phyloP scores from a whole-genome alignment of 2,797 vertebrate species.

The Hemibagrus guttatus region DNA sequence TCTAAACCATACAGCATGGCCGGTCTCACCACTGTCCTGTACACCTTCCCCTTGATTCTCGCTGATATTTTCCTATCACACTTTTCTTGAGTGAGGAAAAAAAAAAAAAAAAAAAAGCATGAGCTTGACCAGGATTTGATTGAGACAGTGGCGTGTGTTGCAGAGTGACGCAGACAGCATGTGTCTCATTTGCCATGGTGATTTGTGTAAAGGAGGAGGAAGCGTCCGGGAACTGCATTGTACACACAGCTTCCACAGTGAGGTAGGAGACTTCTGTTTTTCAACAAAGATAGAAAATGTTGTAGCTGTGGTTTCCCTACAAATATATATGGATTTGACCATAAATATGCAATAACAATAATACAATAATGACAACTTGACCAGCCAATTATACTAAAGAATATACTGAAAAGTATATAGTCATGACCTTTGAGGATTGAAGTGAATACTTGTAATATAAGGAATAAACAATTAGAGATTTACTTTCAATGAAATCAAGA shows the following conservation, averaged over 20 bases:
- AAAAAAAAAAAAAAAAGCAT: not conserved
- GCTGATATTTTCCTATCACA: no score
- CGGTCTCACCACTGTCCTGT: no score
- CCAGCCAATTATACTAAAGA: not conserved
- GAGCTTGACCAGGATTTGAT: not conserved
- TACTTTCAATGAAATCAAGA: not conserved
- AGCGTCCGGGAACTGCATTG: slow-evolving; percentile 70
- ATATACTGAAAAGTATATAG: not conserved
- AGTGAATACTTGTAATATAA: not conserved
- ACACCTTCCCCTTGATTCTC: no score
- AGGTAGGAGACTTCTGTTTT: slow-evolving; percentile 39
- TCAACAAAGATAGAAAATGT: not conserved
- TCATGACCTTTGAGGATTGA: not conserved
- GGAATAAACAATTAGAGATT: not conserved
- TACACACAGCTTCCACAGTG: slow-evolving; percentile 68
- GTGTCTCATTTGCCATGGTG: slow-evolving; percentile 73
- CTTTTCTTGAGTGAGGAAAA: no score
- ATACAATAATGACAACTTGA: no score
- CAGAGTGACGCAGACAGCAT: slow-evolving; percentile 70
- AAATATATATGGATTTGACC: no score
- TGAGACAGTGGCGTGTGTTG: slow-evolving; percentile 9
- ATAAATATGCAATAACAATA: no score
- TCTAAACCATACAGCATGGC: no score
- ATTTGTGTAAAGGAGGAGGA: slow-evolving; percentile 60
- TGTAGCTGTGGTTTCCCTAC: no score